Conservation (phyloP, 2,797 vertebrate genomes). For the Rhinichthys osculus region DNA sequence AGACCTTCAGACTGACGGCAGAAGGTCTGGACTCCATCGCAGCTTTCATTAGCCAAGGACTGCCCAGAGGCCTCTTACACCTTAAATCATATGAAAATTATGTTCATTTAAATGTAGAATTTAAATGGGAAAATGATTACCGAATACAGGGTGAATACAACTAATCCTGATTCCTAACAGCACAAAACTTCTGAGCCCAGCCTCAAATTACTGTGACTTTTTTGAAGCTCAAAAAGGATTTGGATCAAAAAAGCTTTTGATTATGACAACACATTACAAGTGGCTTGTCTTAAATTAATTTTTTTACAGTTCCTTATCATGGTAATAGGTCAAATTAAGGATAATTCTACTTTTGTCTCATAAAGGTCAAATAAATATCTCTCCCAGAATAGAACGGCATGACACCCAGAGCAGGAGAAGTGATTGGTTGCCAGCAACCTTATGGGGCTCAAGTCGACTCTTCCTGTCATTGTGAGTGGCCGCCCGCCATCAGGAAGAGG, state of each 20-base stretch:
- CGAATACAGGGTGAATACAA: not conserved
- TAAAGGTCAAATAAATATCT: slow-evolving; percentile 26
- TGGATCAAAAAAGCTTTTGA: not conserved
- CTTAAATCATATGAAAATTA: not conserved
- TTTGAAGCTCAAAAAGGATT: not conserved
- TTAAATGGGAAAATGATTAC: not conserved
- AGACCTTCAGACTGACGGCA: too few species aligned
- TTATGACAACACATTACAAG: not conserved
- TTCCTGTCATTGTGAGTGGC: slow-evolving; percentile 78
- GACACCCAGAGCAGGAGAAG: not conserved
- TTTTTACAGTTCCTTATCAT: not conserved
- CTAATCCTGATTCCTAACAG: not conserved
- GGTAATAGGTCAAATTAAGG: not conserved
- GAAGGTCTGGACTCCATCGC: too few species aligned
- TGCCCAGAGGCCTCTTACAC: not conserved
- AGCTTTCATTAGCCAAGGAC: too few species aligned
- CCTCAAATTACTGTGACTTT: not conserved
- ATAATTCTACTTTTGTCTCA: slow-evolving; percentile 5
- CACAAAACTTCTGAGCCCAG: not conserved
- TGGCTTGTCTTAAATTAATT: not conserved
- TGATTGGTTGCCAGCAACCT: slow-evolving; percentile 2
- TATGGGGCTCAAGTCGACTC: slow-evolving; percentile 63
- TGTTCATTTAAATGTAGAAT: not conserved
- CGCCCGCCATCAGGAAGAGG: slow-evolving; percentile 74
- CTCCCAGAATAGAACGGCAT: not conserved